Evolutionary conservation across 2,797 vertebrate species (phyloP), one percentile per base, ranked within the genome.

Genomic region (Poliocrania exsul): DNA sequence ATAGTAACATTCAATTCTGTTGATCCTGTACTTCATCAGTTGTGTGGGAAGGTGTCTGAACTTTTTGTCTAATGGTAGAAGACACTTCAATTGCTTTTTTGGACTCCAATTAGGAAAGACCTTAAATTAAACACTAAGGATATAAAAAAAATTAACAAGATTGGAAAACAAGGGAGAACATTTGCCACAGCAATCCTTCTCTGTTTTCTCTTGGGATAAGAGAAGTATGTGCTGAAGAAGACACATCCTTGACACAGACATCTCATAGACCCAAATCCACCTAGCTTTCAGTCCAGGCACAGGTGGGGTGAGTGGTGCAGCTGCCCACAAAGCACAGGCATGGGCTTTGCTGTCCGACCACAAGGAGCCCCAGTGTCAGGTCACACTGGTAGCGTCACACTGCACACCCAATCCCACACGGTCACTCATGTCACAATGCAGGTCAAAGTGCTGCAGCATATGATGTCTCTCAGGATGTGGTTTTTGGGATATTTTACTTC

Each of bases 181-280:
- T 70, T 93, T 95, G 54, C 91, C 47, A 86, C 88, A 40, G 83
- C 62, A 92, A 86, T 38, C 20, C 15, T 86, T 88, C 65, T 85
- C 58, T 78, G 14, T 40, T 90, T 95, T 78, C 79, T 77, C 70
- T 69, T 65, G 42, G 73, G 60, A 60, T 75, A 69, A 50, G 35
- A 80, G 31, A 89, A 56, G 24, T 46, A 66, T 14, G 29, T 26
- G 35, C 11, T 57, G 60, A 85, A 73, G 84, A 93, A 51, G 49
- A 58, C 26, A 40, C 23, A 51, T 66, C 7, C 21, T 64, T 49
- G 80, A 9, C 19, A 26, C 4, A 4, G 46, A 26, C 0, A 2
- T 78, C 65, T 28, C 20, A 16, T 18, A 19, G 69, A 65, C 38
- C 17, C 42, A 58, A 81, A 56, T 10, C 42, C 57, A 44, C 17